A percentile compares a stretch with the other conserved stretches of the same genome.
These are phyloP conservation scores for Isaurus tuberculatus DNA, from an alignment of 92 coral and sea anemone species.

Conservation along the genomic window DNA sequence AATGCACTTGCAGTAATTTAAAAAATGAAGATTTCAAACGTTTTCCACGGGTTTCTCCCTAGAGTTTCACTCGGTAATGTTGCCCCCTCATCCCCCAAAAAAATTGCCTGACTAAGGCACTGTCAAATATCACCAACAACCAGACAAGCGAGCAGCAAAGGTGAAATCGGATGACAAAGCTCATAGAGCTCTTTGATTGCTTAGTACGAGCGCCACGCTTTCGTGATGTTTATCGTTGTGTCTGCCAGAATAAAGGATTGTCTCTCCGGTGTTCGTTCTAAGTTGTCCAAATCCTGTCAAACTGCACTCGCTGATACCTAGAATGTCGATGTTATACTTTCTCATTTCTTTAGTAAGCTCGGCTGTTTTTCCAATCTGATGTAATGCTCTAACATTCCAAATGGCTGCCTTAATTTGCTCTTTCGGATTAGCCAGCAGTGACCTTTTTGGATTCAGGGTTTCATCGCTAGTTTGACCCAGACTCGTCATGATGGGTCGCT, in stretches of 20 bases:
- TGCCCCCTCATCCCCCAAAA: too few species aligned
- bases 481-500: slow-evolving; percentile 1
- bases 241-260: slow-evolving; percentile 16
- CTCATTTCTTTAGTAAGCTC: background rate
- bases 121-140: too few species aligned
- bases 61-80: too few species aligned
- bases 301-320: slow-evolving; percentile 14
- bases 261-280: background rate
- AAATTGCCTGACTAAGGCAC: too few species aligned
- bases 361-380: background rate
- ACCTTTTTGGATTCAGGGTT: slow-evolving; percentile 2
- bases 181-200: too few species aligned
- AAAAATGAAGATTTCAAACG: too few species aligned
- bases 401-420: slow-evolving; percentile 8
- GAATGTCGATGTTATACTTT: background rate
- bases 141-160: too few species aligned
- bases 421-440: slow-evolving; percentile 21
- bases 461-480: background rate
- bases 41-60: too few species aligned
- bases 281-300: slow-evolving; percentile 22
- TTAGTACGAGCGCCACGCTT: background rate
- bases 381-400: slow-evolving; percentile 16
- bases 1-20: too few species aligned
- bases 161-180: too few species aligned
- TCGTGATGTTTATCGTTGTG: background rate